Percentiles rank a stretch among this genome's conserved stretches.
Conservation (phyloP, 2,888 invertebrate genomes). For the Buathra laborator region DNA sequence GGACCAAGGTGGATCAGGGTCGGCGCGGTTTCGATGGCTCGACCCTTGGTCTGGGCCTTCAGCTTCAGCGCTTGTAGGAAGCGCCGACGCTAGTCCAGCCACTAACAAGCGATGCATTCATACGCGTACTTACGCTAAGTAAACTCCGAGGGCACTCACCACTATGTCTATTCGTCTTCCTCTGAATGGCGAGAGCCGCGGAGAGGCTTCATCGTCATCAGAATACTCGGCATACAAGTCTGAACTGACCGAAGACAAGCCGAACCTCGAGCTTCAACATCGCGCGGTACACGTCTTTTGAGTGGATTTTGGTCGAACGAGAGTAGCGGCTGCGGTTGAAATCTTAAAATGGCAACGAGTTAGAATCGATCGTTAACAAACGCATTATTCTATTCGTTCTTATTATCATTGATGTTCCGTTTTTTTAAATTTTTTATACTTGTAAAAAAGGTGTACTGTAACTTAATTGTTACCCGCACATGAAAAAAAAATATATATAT, state of each 20-base stretch:
- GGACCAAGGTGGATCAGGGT: slow-evolving; percentile 43
- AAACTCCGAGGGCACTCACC: slow-evolving; percentile 69
- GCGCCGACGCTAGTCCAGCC: slow-evolving; percentile 54
- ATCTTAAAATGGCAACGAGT: too few species aligned
- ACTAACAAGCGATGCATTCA: slow-evolving; percentile 76
- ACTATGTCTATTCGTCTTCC: slow-evolving; percentile 34
- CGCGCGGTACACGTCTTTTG: too few species aligned
- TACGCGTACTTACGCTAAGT: slow-evolving; percentile 76
- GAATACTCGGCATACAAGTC: slow-evolving; percentile 1
- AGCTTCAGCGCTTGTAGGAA: slow-evolving; percentile 21
- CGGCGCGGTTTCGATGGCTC: slow-evolving; percentile 3
- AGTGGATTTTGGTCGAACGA: too few species aligned
- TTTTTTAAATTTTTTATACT: too few species aligned
- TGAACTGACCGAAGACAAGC: slow-evolving; percentile 2
- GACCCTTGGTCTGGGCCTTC: slow-evolving; percentile 25
- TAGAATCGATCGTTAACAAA: too few species aligned
- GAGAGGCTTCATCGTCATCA: slow-evolving; percentile 17
- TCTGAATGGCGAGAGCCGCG: background rate
- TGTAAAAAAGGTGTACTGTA: too few species aligned
- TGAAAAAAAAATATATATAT: too few species aligned
- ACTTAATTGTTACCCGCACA: too few species aligned
- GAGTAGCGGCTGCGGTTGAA: too few species aligned
- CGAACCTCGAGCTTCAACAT: background rate
- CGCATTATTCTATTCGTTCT: too few species aligned
- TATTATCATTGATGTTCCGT: too few species aligned